phyloP scores from a whole-genome alignment of 2,797 vertebrate species.

The Cossypha heuglini region DNA sequence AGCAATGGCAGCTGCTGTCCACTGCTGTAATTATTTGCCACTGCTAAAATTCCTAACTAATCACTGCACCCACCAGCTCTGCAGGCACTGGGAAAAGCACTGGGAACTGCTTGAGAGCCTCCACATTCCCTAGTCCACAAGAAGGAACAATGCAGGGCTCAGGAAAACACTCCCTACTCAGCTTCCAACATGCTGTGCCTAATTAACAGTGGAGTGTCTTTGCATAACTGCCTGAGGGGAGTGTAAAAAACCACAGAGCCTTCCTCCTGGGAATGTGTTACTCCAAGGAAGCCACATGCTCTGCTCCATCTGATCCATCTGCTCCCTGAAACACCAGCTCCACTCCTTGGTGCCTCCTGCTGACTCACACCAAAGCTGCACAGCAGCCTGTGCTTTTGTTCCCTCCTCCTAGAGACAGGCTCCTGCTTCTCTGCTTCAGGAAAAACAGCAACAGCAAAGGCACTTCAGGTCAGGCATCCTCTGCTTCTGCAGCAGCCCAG shows the following conservation, averaged over 20 bases:
- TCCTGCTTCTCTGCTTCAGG: background rate
- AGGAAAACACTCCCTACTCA: background rate
- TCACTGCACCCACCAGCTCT: background rate
- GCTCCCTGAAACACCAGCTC: background rate
- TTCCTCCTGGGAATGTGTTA: background rate
- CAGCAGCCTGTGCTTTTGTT: background rate
- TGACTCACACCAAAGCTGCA: background rate
- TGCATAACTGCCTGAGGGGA: background rate
- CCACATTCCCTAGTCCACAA: background rate
- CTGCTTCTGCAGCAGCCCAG: background rate
- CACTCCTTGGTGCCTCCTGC: background rate
- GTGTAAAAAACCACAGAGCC: background rate
- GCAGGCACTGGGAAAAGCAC: background rate
- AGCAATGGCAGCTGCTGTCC: background rate
- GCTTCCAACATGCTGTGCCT: background rate
- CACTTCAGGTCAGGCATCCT: background rate
- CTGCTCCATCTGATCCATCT: background rate
- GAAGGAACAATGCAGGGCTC: background rate
- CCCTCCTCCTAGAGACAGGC: background rate
- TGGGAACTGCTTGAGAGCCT: background rate
- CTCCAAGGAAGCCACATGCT: background rate
- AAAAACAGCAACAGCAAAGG: background rate
- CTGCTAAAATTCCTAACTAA: background rate
- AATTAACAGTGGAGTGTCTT: background rate
- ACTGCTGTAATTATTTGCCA: background rate